These are phyloP conservation scores for Hemicordylus capensis DNA, from an alignment of 2,113 vertebrate species.

Conservation along the genomic window DNA sequence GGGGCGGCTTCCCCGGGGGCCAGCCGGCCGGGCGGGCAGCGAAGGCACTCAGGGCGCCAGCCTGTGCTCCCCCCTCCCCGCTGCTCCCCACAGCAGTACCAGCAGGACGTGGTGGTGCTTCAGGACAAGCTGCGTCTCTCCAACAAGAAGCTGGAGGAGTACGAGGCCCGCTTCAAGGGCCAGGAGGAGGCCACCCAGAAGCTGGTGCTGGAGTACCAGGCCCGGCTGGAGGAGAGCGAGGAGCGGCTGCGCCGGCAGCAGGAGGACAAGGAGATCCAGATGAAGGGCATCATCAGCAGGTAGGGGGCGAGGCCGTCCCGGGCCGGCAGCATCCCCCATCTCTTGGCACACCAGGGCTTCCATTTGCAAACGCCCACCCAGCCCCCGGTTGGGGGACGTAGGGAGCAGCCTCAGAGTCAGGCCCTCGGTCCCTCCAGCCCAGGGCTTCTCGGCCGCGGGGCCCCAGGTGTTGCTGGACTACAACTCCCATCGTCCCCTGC, in stretches of 20 bases:
- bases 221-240: conserved; percentile 94
- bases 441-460: no score
- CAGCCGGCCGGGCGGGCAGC: background rate
- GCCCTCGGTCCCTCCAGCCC: no score
- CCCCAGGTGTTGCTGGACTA: no score
- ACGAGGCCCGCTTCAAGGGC: conserved; percentile 91
- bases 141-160: conserved; percentile 96
- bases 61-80: conserved; percentile 35
- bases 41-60: background rate
- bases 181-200: conserved; percentile 97
- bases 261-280: conserved; percentile 98
- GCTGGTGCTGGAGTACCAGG: conserved; percentile 96
- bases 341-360: no score
- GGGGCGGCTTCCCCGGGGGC: conserved; percentile 32
- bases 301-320: conserved; percentile 39
- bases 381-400: no score
- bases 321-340: no score
- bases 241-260: conserved; percentile 94
- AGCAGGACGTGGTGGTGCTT: conserved; percentile 92
- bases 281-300: conserved; percentile 99
- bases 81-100: conserved; percentile 76
- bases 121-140: conserved; percentile 95
- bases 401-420: no score
- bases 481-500: no score
- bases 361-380: no score